phyloP scores from a whole-genome alignment of 1,140 invertebrate genomes.

The Drosophila melanogaster region Release_6_plus_ISO1_MT NT_037436.4:10110001-10110500 shows the following conservation, averaged over 20 bases:
- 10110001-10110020: background rate
- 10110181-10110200: no score
- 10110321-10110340: constrained; percentile 82
- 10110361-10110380: constrained; percentile 18
- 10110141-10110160: no score
- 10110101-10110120: no score
- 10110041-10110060: no score
- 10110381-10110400: constrained; percentile 54
- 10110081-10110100: no score
- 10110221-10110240: background rate
- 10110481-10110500: background rate
- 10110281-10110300: constrained; percentile 33
- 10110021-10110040: background rate
- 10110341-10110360: constrained; percentile 62
- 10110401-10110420: constrained; percentile 52
- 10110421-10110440: constrained; percentile 55
- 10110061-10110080: no score
- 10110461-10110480: background rate
- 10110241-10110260: background rate
- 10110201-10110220: background rate
- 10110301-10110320: constrained; percentile 69
- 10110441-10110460: constrained; percentile 16
- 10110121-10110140: no score
- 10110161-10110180: no score
- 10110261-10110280: no score